Conservation (phyloP, 2,888 invertebrate genomes). For the Polyploca ridens region DNA sequence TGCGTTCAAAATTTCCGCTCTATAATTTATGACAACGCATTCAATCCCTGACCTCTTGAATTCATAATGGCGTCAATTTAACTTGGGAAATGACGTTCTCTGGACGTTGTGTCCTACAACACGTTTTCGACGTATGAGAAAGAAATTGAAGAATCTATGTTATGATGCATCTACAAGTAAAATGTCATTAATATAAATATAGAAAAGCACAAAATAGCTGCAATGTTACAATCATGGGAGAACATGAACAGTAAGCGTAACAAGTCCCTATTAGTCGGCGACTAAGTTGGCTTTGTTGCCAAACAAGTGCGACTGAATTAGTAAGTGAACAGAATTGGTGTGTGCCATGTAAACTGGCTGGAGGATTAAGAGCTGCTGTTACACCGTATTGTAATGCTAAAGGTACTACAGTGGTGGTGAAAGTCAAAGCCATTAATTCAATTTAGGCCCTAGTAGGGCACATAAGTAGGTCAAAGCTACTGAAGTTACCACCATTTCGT, state of each 20-base stretch:
- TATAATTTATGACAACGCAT: background rate
- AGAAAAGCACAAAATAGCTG: background rate
- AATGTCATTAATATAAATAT: no score
- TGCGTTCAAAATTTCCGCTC: background rate
- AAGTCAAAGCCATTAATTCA: no score
- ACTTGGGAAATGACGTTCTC: conserved; percentile 27
- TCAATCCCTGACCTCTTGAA: conserved; percentile 23
- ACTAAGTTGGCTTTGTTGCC: background rate
- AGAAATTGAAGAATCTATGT: no score
- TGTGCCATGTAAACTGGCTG: background rate
- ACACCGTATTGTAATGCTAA: background rate
- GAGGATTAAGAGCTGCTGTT: conserved; percentile 1
- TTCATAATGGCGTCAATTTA: conserved; percentile 36
- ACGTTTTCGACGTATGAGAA: no score
- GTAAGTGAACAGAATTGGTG: conserved; percentile 1
- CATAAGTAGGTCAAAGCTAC: no score
- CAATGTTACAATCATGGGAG: background rate
- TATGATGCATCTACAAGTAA: no score
- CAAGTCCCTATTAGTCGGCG: background rate
- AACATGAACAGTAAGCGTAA: background rate
- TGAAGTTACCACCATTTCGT: no score
- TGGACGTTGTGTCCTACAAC: conserved; percentile 7
- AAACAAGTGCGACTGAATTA: conserved; percentile 1
- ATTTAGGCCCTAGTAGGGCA: no score
- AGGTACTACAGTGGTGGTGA: no score